Percentiles rank a stretch among this genome's conserved stretches.
These are phyloP conservation scores for Tadarida brasiliensis DNA, from an alignment of 2,797 vertebrate genomes.

Conservation along the genomic window DNA sequence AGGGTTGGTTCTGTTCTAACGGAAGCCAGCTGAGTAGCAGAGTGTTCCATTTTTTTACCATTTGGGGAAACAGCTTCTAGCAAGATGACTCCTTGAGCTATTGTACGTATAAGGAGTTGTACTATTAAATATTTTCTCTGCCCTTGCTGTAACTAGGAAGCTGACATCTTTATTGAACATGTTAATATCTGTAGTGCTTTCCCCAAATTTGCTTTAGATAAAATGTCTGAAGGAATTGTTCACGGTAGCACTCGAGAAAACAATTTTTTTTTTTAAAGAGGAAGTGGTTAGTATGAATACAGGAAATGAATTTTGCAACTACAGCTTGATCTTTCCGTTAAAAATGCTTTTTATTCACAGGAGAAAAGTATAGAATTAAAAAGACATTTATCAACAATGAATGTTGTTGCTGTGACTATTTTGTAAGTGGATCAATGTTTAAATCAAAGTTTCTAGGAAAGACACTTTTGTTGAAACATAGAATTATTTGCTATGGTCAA, in stretches of 20 bases:
- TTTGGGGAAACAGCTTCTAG: slow-evolving; percentile 83
- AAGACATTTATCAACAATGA: background rate
- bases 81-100: background rate
- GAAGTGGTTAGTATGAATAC: slow-evolving; percentile 74
- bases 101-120: slow-evolving; percentile 84
- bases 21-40: slow-evolving; percentile 37
- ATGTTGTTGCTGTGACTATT: background rate
- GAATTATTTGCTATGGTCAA: background rate
- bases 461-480: background rate
- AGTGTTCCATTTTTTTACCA: slow-evolving; percentile 83
- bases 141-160: slow-evolving; percentile 19
- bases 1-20: background rate
- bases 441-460: background rate
- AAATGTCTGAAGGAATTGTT: slow-evolving; percentile 27
- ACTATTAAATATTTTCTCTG: slow-evolving; percentile 50
- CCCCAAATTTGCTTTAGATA: background rate
- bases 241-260: slow-evolving; percentile 32
- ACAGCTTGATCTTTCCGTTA: slow-evolving; percentile 47
- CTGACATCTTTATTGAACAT: slow-evolving; percentile 78
- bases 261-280: slow-evolving; percentile 42
- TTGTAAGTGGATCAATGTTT: background rate
- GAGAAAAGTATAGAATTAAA: background rate
- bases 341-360: slow-evolving; percentile 24
- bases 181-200: slow-evolving; percentile 34
- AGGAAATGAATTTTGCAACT: slow-evolving; percentile 76